Base-by-base conservation (phyloP, 2,113 vertebrate species). In the Thunnus thynnus region DNA sequence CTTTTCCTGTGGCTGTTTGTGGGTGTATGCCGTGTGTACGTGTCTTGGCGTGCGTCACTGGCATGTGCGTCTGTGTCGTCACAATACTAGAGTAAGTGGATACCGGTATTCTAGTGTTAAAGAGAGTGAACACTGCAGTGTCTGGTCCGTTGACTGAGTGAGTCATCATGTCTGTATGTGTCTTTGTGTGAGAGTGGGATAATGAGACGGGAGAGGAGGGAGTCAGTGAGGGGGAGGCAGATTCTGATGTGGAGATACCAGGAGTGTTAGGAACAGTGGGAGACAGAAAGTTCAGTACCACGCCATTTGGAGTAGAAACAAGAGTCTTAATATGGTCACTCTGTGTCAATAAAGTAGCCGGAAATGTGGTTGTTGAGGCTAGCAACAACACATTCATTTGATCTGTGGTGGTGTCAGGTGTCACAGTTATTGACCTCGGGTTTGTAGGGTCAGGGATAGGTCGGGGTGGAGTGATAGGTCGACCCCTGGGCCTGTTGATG, bases 401-500 rank as follows among this genome's bases (percentile, higher is more conserved):
- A 74, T 70, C 61, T 54, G 74, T 67, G 10, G 65, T 27, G 3
- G 62, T 74, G 51, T 75, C 82, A 77, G 75, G 66, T 76, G 80
- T 78, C 8, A 54, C n/a, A 52, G 65, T 63, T 61, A 58, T 82
- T 47, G 72, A 67, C 48, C 48, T 48, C 17, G 86, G 47, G 91
- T 70, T 86, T 13, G 30, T 13, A 73, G 80, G 70, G 27, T 78
- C 74, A 88, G 82, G 80, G 2, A 71, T 36, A 86, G 84, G 85
- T 78, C 2, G 82, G 1, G 85, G 32, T 61, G 84, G 55, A 55
- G 84, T 87, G 44, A 91, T 75, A 69, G 86, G 91, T 56, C 62
- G 91, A 14, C 50, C 71, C 44, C 95, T 93, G 13, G 93, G 67
- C 85, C 94, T 95, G 80, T 95, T 95, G 22, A 93, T 95, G 18